phyloP scores from a whole-genome alignment of 2,797 vertebrate species.

The Parotocinclus haroldoi region DNA sequence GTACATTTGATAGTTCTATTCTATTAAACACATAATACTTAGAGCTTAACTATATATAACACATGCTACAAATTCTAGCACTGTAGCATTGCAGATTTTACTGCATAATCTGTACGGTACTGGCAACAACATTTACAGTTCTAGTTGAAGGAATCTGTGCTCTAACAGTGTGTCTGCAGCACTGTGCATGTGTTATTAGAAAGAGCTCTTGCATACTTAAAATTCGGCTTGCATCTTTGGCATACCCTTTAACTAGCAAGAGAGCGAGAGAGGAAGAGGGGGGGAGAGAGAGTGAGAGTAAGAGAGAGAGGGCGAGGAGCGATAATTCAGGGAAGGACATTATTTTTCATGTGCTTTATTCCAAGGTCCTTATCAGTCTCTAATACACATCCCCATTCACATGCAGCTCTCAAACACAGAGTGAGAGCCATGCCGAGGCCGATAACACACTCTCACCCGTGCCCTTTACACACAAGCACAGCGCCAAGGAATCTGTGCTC shows the following conservation, averaged over 20 bases:
- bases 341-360: slow-evolving; percentile 30
- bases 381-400: slow-evolving; percentile 35
- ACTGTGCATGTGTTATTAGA: slow-evolving; percentile 11
- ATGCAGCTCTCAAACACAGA: not conserved
- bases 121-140: too few species aligned
- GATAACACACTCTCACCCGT: slow-evolving; percentile 22
- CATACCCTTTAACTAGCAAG: slow-evolving; percentile 43
- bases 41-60: too few species aligned
- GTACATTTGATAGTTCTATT: too few species aligned
- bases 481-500: slow-evolving; percentile 13
- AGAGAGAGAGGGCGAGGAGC: not conserved
- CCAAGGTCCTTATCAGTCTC: slow-evolving; percentile 40
- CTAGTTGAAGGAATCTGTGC: not conserved
- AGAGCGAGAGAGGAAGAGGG: not conserved
- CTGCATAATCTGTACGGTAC: too few species aligned
- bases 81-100: too few species aligned
- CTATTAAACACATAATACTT: too few species aligned
- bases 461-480: slow-evolving; percentile 10
- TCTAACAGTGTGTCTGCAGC: not conserved
- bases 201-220: slow-evolving; percentile 25
- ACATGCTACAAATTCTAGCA: too few species aligned
- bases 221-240: slow-evolving; percentile 38
- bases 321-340: slow-evolving; percentile 24
- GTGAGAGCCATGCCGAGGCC: not conserved
- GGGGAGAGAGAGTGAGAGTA: not conserved